phyloP scores from a whole-genome alignment of 2,113 vertebrate genomes.

The Glareola pratincola region DNA sequence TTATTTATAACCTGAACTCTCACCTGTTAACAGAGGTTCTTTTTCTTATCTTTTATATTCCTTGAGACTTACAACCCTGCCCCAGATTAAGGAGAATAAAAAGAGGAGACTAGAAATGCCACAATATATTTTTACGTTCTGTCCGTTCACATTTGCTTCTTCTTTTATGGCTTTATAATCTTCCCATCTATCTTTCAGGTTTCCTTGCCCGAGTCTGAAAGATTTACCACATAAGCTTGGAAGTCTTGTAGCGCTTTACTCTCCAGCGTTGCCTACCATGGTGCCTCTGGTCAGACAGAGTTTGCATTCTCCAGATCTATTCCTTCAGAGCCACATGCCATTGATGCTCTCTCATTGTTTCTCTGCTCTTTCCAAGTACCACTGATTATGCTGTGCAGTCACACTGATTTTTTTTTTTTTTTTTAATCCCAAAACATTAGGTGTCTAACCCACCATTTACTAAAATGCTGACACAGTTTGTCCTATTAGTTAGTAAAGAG shows the following conservation, averaged over 20 bases:
- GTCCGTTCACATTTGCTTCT: background rate
- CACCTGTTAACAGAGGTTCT: background rate
- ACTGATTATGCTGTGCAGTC: background rate
- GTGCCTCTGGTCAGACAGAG: background rate
- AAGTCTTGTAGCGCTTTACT: background rate
- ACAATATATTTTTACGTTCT: background rate
- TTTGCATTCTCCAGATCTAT: background rate
- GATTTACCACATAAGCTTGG: background rate
- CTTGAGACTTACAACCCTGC: background rate
- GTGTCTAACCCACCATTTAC: background rate
- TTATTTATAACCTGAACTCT: background rate
- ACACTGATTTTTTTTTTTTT: background rate
- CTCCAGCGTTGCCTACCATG: accelerated
- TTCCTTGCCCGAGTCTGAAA: background rate
- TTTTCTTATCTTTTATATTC: background rate
- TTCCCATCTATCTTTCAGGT: background rate
- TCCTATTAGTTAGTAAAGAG: background rate
- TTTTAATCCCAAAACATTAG: background rate
- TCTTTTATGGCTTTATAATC: background rate
- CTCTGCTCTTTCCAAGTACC: background rate
- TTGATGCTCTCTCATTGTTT: background rate
- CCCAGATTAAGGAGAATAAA: background rate
- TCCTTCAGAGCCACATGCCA: background rate
- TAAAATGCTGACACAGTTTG: background rate
- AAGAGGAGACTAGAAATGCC: background rate